These are phyloP conservation scores for Anguilla obscura DNA, from an alignment of 2,797 vertebrate genomes.

Conservation along the genomic window DNA sequence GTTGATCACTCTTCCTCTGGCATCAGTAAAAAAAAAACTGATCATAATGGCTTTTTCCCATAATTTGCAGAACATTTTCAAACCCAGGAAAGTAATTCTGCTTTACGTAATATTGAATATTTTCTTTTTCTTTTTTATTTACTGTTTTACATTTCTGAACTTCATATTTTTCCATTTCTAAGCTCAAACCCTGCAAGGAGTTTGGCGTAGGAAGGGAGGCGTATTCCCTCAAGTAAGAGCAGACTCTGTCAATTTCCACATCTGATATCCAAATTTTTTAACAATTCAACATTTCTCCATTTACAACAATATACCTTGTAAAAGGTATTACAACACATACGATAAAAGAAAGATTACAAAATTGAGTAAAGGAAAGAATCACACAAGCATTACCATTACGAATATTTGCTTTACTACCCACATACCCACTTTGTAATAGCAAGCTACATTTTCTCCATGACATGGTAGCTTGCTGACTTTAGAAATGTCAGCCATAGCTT, in stretches of 20 bases:
- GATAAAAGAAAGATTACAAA: neutral
- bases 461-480: neutral
- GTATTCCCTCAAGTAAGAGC: too few relatives aligned
- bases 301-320: neutral
- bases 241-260: too few relatives aligned
- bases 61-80: neutral
- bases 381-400: too few relatives aligned
- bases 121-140: neutral
- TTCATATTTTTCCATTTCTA: neutral
- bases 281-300: neutral
- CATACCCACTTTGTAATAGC: neutral
- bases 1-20: neutral
- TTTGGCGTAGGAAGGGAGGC: too few relatives aligned
- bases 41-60: neutral
- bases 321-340: neutral
- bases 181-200: too few relatives aligned
- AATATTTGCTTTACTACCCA: neutral
- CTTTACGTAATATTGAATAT: neutral
- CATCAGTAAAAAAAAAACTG: neutral
- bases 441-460: neutral
- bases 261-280: too few relatives aligned
- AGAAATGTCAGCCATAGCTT: neutral
- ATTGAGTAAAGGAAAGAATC: neutral
- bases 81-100: neutral
- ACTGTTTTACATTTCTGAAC: neutral